phyloP scores from a whole-genome alignment of 2,888 invertebrate species.

The Hirudinaria manillensis region DNA sequence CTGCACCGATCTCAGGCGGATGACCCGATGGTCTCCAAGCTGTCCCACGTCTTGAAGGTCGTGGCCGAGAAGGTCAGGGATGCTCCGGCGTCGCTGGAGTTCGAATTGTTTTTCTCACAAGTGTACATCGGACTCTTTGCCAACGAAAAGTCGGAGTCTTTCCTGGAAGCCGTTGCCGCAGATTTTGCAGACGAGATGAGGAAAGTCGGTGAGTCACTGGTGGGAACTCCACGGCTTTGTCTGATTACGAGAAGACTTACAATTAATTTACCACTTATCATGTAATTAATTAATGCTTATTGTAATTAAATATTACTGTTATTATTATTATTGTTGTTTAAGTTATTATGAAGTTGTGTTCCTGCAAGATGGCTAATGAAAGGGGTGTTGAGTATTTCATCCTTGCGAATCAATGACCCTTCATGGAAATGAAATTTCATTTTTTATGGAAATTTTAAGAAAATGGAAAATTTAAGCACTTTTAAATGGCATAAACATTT shows the following conservation, averaged over 20 bases:
- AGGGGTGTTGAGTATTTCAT: no score
- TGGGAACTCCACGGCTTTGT: background rate
- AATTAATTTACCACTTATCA: background rate
- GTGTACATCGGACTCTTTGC: constrained; percentile 88
- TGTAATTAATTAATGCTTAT: background rate
- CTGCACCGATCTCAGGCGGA: constrained; percentile 43
- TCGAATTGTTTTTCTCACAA: constrained; percentile 73
- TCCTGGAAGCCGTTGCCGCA: constrained; percentile 70
- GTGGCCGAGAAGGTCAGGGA: constrained; percentile 42
- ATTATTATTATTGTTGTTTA: no score
- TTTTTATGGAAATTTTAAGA: no score
- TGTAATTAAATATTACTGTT: background rate
- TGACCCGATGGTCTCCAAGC: constrained; percentile 45
- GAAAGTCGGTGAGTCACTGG: constrained; percentile 42
- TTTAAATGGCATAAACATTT: no score
- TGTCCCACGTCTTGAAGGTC: constrained; percentile 51
- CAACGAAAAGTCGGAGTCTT: constrained; percentile 72
- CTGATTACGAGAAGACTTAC: background rate
- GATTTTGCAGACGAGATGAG: constrained; percentile 71
- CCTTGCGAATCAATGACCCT: no score
- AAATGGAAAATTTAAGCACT: no score
- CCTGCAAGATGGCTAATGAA: no score
- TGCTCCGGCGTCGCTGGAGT: constrained; percentile 43
- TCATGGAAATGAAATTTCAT: no score
- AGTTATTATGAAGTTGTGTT: no score